Percentiles rank a stretch among this genome's conserved stretches.
Conservation (phyloP, 2,797 vertebrate species). For the Pristis pectinata region DNA sequence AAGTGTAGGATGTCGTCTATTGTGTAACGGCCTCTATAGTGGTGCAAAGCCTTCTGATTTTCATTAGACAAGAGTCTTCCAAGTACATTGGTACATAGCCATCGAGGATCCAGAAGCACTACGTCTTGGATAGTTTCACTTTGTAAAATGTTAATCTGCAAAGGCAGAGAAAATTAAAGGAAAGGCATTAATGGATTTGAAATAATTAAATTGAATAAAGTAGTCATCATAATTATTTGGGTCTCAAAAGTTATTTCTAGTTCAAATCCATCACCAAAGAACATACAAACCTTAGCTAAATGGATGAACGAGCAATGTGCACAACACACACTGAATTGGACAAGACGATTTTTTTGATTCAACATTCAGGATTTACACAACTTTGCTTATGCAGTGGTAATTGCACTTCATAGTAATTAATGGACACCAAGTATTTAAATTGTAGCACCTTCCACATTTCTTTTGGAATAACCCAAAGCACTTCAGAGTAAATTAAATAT, state of each 20-base stretch:
- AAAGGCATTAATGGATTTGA: background rate
- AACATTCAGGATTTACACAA: background rate
- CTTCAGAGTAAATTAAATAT: too few relatives aligned
- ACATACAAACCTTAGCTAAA: background rate
- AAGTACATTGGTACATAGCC: slow-evolving; percentile 84
- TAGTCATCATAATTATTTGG: background rate
- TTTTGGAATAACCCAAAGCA: too few relatives aligned
- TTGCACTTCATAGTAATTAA: background rate
- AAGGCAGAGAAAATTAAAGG: background rate
- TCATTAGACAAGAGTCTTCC: slow-evolving; percentile 85
- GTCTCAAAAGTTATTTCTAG: background rate
- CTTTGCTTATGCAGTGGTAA: background rate
- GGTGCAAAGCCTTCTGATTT: slow-evolving; percentile 90
- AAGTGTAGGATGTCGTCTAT: slow-evolving; percentile 86
- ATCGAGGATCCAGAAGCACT: slow-evolving; percentile 88
- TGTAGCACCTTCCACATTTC: too few relatives aligned
- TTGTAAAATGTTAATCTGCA: slow-evolving; percentile 94
- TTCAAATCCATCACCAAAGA: background rate
- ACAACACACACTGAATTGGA: background rate
- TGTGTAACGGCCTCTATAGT: slow-evolving; percentile 91
- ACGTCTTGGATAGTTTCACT: slow-evolving; percentile 97
- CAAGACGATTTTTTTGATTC: background rate
- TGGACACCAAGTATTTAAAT: background rate
- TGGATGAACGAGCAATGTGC: background rate
- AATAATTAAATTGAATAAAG: background rate